Percentiles rank a stretch among this genome's conserved stretches.
phyloP scores from a whole-genome alignment of 2,113 vertebrate genomes.

The Plestiodon gilberti region DNA sequence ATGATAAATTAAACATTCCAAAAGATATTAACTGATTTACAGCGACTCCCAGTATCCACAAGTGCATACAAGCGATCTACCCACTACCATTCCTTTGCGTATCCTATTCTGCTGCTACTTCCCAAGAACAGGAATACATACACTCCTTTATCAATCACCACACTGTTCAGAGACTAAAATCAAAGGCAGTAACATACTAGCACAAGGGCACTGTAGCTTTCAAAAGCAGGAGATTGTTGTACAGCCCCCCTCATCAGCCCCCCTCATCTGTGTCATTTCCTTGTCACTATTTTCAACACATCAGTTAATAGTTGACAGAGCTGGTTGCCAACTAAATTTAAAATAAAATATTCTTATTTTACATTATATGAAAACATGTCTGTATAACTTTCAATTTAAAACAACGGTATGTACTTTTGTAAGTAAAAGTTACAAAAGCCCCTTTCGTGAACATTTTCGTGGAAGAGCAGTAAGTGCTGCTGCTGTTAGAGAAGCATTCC shows the following conservation, averaged over 20 bases:
- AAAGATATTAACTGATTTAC: conserved; percentile 60
- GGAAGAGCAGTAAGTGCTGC: no score
- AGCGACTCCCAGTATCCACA: conserved; percentile 62
- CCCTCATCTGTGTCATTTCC: conserved; percentile 36
- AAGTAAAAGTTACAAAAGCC: conserved; percentile 72
- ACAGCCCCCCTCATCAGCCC: no score
- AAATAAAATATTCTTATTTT: conserved; percentile 58
- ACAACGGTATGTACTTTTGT: conserved; percentile 61
- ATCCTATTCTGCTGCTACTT: conserved; percentile 47
- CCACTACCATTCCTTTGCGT: conserved; percentile 40
- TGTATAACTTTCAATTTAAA: conserved; percentile 66
- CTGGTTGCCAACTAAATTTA: conserved; percentile 49
- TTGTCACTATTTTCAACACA: conserved; percentile 45
- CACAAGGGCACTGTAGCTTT: conserved; percentile 4
- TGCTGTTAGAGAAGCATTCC: no score
- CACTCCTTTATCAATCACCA: neutral
- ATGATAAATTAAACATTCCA: conserved; percentile 79
- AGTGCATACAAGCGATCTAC: conserved; percentile 41
- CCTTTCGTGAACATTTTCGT: no score
- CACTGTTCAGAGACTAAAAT: conserved; percentile 23
- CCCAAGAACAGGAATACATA: conserved; percentile 13
- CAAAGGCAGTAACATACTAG: conserved; percentile 5
- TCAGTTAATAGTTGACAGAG: conserved; percentile 50
- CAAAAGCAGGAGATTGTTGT: conserved; percentile 37
- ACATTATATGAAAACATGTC: conserved; percentile 59